Conservation (phyloP, 2,797 vertebrate genomes). For the Thunnus albacares region DNA sequence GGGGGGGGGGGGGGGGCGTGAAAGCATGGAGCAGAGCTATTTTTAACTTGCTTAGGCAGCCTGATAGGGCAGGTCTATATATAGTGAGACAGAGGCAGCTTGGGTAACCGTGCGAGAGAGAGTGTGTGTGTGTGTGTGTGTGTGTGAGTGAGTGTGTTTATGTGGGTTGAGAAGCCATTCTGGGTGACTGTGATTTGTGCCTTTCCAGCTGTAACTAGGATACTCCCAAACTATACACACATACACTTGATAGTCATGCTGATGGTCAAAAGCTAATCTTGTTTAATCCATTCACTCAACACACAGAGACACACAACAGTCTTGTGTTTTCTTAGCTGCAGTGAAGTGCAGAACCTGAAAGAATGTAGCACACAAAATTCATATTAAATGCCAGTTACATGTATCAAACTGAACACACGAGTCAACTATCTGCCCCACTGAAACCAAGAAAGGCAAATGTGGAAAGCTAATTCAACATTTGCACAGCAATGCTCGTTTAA, state of each 20-base stretch:
- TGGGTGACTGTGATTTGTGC: slow-evolving; percentile 52
- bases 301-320: neutral
- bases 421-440: neutral
- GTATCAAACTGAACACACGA: neutral
- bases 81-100: slow-evolving; percentile 74
- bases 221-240: slow-evolving; percentile 50
- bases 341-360: neutral
- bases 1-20: slow-evolving; percentile 7
- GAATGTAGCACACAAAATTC: slow-evolving; percentile 7
- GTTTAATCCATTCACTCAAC: slow-evolving; percentile 42
- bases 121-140: slow-evolving; percentile 15
- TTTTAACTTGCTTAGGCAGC: slow-evolving; percentile 78
- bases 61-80: slow-evolving; percentile 80
- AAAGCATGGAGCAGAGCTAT: slow-evolving; percentile 75
- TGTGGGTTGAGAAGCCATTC: slow-evolving; percentile 49
- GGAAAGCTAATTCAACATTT: neutral
- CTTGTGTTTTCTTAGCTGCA: slow-evolving; percentile 6
- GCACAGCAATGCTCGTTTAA: neutral
- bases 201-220: slow-evolving; percentile 58
- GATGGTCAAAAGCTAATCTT: slow-evolving; percentile 30
- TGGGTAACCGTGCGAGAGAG: slow-evolving; percentile 45
- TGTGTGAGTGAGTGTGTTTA: slow-evolving; percentile 20
- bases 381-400: neutral
- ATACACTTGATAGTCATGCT: slow-evolving; percentile 26
- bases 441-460: neutral